Evolutionary conservation across 2,797 vertebrate species (phyloP).

Genomic region (Sebastes alutus): DNA sequence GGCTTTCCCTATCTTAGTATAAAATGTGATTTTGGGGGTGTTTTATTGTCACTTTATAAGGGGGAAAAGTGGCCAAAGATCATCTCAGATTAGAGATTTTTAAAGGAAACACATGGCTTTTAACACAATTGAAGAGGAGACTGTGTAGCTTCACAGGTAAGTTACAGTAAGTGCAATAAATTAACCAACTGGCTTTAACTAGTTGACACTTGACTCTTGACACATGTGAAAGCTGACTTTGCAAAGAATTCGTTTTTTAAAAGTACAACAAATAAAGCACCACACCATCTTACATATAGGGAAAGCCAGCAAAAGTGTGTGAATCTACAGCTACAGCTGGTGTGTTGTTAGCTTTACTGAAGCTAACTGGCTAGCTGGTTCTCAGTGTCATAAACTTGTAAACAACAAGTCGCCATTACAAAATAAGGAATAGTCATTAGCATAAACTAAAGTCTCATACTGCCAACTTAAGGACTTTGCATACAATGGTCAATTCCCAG

Average conservation of each 20-base stretch:
- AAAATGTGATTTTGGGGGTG: background rate
- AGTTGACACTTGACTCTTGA: too few species aligned
- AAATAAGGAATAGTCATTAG: background rate
- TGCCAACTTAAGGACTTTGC: conserved; percentile 74
- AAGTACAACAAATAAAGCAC: background rate
- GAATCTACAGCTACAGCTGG: too few species aligned
- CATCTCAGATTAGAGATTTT: background rate
- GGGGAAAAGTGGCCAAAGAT: background rate
- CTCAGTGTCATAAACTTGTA: background rate
- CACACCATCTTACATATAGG: background rate
- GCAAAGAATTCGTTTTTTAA: background rate
- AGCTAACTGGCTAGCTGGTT: background rate
- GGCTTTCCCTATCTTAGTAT: background rate
- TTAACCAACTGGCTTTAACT: background rate
- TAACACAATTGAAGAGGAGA: background rate
- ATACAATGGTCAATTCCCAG: conserved; percentile 56
- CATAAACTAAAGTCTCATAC: background rate
- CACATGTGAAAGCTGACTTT: too few species aligned
- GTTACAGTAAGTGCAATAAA: background rate
- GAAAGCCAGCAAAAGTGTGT: background rate
- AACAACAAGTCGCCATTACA: background rate
- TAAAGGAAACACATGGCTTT: background rate
- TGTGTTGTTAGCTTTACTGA: conserved; percentile 11
- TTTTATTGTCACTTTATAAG: background rate
- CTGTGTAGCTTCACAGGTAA: background rate